phyloP scores from a whole-genome alignment of 2,797 vertebrate genomes.

The Lepus townsendii region DNA sequence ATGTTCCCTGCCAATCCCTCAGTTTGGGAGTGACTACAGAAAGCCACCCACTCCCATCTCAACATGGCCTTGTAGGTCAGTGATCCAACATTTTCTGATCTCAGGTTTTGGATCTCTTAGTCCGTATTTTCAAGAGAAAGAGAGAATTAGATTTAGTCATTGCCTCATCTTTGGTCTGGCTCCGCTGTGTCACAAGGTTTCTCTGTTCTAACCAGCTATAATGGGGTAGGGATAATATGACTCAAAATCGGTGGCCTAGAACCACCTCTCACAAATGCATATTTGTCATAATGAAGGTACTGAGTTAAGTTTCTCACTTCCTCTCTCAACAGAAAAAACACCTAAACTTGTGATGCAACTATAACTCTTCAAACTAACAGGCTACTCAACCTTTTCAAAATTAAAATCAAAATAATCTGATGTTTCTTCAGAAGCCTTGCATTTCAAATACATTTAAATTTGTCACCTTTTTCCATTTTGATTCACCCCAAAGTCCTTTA shows the following conservation, averaged over 20 bases:
- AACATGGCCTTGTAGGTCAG: slow-evolving; percentile 1
- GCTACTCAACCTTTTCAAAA: background rate
- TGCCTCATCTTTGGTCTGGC: background rate
- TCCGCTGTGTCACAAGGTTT: background rate
- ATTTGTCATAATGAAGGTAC: background rate
- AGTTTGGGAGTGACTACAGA: background rate
- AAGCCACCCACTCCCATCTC: background rate
- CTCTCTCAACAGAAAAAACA: background rate
- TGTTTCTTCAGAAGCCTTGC: background rate
- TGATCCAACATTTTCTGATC: background rate
- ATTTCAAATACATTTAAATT: slow-evolving; percentile 36
- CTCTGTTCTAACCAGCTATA: background rate
- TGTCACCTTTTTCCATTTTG: background rate
- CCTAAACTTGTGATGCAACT: background rate
- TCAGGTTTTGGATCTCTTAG: background rate
- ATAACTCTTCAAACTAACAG: background rate
- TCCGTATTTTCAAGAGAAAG: slow-evolving; percentile 46
- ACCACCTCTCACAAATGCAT: background rate
- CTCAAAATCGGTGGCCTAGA: background rate
- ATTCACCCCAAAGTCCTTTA: background rate
- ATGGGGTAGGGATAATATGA: background rate
- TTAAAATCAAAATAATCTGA: slow-evolving; percentile 3
- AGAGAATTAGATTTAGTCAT: slow-evolving; percentile 1
- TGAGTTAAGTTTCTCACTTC: background rate
- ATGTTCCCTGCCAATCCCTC: background rate